These are phyloP conservation scores for Cenopis cana DNA, from an alignment of 2,888 invertebrate genomes.

Conservation along the genomic window DNA sequence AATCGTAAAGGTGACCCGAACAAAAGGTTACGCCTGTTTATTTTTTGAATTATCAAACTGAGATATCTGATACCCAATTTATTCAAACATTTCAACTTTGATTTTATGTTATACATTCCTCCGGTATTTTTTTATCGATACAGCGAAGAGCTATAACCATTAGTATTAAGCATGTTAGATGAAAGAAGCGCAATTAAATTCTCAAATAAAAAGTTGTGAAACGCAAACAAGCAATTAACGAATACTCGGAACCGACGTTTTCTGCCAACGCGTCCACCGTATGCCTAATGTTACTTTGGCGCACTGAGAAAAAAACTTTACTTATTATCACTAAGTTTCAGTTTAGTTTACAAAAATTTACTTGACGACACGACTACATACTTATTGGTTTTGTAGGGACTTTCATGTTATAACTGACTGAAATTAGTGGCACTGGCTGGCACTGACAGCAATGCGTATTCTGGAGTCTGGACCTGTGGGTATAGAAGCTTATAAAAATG, in stretches of 20 bases:
- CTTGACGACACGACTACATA: no score
- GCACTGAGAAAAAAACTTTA: no score
- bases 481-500: not conserved
- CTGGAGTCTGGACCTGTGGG: not conserved
- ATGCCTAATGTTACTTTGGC: constrained; percentile 15
- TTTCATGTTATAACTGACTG: not conserved
- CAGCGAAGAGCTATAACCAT: constrained; percentile 8
- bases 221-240: constrained; percentile 31
- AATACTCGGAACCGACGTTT: constrained; percentile 37
- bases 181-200: constrained; percentile 35
- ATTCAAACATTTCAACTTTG: not conserved
- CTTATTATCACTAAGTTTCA: no score
- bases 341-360: no score
- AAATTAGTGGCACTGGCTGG: not conserved
- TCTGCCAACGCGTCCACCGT: constrained; percentile 30
- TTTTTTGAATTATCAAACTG: not conserved
- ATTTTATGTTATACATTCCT: constrained; percentile 15
- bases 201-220: constrained; percentile 43
- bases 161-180: constrained; percentile 25
- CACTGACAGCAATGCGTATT: not conserved
- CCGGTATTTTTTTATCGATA: constrained; percentile 8
- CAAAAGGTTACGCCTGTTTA: not conserved
- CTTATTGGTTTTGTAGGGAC: not conserved
- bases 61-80: constrained; percentile 1
- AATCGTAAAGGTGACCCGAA: constrained; percentile 16